Conservation (phyloP, 1,140 invertebrate species). For the Plodia interpunctella region DNA sequence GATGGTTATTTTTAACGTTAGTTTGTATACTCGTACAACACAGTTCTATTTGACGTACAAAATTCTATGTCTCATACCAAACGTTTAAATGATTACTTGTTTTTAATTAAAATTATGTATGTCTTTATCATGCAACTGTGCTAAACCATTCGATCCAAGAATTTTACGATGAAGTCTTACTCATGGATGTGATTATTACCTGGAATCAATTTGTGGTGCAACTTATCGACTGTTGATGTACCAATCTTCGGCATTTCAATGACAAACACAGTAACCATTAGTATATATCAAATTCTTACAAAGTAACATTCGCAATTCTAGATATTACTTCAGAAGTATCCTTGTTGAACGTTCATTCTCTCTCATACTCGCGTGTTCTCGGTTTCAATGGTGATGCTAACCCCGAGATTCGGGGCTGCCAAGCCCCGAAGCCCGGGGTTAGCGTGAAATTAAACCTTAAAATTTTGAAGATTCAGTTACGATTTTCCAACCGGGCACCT, state of each 20-base stretch:
- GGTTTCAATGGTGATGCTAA: no score
- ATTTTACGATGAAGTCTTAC: slow-evolving; percentile 2
- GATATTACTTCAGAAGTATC: no score
- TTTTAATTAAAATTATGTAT: slow-evolving; percentile 17
- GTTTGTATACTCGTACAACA: slow-evolving; percentile 3
- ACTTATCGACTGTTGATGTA: neutral
- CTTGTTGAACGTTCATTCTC: no score
- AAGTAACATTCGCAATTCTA: no score
- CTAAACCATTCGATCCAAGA: neutral
- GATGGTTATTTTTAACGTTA: no score
- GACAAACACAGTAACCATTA: neutral
- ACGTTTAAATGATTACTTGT: slow-evolving; percentile 9
- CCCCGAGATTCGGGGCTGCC: no score
- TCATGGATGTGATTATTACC: neutral
- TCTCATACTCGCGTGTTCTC: no score
- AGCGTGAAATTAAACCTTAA: no score
- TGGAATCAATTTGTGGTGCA: neutral
- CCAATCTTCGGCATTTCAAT: neutral
- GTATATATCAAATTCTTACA: neutral
- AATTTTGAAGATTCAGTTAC: no score
- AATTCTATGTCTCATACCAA: no score
- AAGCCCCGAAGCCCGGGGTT: no score
- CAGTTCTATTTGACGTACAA: neutral
- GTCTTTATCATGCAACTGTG: slow-evolving; percentile 8
- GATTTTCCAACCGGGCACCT: no score